A percentile compares a stretch with the other conserved stretches of the same genome.
phyloP scores from a whole-genome alignment of 2,888 invertebrate genomes.

The Elmis aenea region DNA sequence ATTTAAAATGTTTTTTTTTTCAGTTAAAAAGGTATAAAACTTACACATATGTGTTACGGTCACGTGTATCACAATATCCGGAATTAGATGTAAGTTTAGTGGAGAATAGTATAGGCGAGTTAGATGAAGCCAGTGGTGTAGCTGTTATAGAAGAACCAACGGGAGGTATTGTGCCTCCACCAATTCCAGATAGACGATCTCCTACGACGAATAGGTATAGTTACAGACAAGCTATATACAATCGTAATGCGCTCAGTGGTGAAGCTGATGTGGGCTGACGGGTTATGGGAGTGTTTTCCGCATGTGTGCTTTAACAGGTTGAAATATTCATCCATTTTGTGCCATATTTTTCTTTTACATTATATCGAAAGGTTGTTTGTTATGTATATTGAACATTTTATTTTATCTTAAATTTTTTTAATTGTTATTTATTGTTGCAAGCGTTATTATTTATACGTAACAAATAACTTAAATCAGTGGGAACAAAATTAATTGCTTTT shows the following conservation, averaged over 20 bases:
- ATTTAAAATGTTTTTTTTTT: slow-evolving; percentile 29
- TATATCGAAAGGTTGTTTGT: too few relatives aligned
- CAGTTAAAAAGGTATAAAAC: slow-evolving; percentile 81
- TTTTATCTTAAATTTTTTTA: too few relatives aligned
- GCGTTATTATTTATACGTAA: too few relatives aligned
- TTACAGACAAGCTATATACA: slow-evolving; percentile 65
- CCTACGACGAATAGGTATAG: slow-evolving; percentile 62
- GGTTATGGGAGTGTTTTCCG: slow-evolving; percentile 76
- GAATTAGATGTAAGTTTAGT: slow-evolving; percentile 53
- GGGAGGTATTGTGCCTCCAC: slow-evolving; percentile 51
- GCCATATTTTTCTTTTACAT: too few relatives aligned
- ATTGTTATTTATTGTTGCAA: too few relatives aligned
- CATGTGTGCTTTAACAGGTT: slow-evolving; percentile 64
- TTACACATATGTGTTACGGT: slow-evolving; percentile 70
- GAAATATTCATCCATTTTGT: too few relatives aligned
- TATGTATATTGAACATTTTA: too few relatives aligned
- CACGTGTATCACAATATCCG: slow-evolving; percentile 57
- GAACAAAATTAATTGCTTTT: too few relatives aligned
- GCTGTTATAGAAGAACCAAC: slow-evolving; percentile 30
- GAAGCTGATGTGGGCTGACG: slow-evolving; percentile 69
- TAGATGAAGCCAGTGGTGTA: slow-evolving; percentile 46
- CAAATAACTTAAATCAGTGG: too few relatives aligned
- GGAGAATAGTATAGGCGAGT: slow-evolving; percentile 55
- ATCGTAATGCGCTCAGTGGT: slow-evolving; percentile 53
- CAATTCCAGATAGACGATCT: slow-evolving; percentile 53